A percentile compares a stretch with the other conserved stretches of the same genome.
These are phyloP conservation scores for Sternotherus odoratus DNA, from an alignment of 2,797 vertebrate species.

Conservation along the genomic window DNA sequence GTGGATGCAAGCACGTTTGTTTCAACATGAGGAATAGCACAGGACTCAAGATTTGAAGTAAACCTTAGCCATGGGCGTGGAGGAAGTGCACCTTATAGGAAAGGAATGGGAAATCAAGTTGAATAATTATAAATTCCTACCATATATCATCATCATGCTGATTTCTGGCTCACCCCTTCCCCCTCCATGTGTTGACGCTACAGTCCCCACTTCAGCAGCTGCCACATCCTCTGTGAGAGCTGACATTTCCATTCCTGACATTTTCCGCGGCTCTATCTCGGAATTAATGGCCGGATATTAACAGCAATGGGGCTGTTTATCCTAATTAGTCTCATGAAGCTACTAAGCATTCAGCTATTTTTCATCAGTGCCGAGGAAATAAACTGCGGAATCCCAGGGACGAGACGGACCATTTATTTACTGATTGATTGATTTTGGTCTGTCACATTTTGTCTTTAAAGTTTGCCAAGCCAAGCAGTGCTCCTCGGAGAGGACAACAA, in stretches of 20 bases:
- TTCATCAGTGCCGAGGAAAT: conserved; percentile 70
- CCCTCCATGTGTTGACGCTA: conserved; percentile 54
- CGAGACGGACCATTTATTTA: conserved; percentile 71
- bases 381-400: conserved; percentile 72
- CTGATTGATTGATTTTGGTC: conserved; percentile 77
- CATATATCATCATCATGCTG: conserved; percentile 26
- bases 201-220: conserved; percentile 73
- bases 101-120: conserved; percentile 30
- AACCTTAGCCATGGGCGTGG: background rate
- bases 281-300: conserved; percentile 81
- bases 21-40: background rate
- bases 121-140: conserved; percentile 52
- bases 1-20: background rate
- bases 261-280: conserved; percentile 77
- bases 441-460: conserved; percentile 70
- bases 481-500: conserved; percentile 45
- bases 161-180: conserved; percentile 54
- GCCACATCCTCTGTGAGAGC: conserved; percentile 77
- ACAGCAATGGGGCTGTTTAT: conserved; percentile 76
- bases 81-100: background rate
- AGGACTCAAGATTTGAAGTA: background rate
- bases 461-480: conserved; percentile 55
- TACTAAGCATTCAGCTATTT: conserved; percentile 76
- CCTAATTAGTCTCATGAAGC: conserved; percentile 80
- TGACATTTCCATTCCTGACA: conserved; percentile 80